A percentile compares a stretch with the other conserved stretches of the same genome.
phyloP scores from a whole-genome alignment of 2,797 vertebrate species.

The Sebastiscus tertius region DNA sequence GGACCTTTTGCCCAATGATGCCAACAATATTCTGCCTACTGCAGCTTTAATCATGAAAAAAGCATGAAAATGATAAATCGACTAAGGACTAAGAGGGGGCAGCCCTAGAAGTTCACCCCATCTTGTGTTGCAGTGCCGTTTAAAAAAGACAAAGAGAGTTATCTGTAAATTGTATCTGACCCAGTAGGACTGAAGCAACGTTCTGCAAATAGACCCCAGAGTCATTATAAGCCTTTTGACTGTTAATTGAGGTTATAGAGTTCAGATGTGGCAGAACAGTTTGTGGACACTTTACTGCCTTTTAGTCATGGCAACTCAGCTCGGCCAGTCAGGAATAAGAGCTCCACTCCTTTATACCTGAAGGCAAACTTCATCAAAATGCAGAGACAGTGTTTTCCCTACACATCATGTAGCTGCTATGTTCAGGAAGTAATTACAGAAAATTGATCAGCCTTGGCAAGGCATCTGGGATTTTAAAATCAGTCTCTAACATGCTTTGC shows the following conservation, averaged over 20 bases:
- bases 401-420: neutral
- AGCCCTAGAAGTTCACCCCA: too few relatives aligned
- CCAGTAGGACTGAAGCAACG: neutral
- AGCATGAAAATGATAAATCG: accelerated
- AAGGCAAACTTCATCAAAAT: neutral
- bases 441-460: neutral
- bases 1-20: too few relatives aligned
- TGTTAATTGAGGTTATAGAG: neutral
- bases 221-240: neutral
- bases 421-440: neutral
- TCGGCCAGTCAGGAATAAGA: neutral
- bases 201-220: neutral
- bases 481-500: neutral
- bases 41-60: too few relatives aligned
- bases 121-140: neutral
- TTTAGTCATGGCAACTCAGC: neutral
- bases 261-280: neutral
- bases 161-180: neutral
- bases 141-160: neutral
- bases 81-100: too few relatives aligned
- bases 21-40: too few relatives aligned
- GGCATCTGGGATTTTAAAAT: neutral
- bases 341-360: neutral
- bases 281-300: neutral
- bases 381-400: neutral